Percentiles rank a stretch among this genome's conserved stretches.
These are phyloP conservation scores for Folsomia manolachei DNA, from an alignment of 2,888 invertebrate species.

Conservation along the genomic window DNA sequence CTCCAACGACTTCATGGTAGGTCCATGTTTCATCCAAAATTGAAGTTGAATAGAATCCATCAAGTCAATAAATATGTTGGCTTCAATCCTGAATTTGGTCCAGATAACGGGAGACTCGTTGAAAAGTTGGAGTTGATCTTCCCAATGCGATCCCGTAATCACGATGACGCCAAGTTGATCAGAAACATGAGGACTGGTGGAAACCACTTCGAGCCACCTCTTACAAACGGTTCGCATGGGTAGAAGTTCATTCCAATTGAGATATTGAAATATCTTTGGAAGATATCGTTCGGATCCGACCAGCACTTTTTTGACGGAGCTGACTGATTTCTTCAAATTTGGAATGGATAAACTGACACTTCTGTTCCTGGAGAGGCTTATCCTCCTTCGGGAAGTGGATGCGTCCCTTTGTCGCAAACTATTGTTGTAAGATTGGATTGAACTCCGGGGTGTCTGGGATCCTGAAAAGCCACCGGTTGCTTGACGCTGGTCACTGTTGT, in stretches of 20 bases:
- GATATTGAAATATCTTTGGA: constrained; percentile 34
- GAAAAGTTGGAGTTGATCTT: constrained; percentile 37
- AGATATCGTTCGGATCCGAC: constrained; percentile 30
- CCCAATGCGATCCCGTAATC: constrained; percentile 22
- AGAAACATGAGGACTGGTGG: constrained; percentile 25
- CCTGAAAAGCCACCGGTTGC: background rate
- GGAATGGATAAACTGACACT: background rate
- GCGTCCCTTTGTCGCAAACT: background rate
- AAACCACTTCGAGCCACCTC: constrained; percentile 43
- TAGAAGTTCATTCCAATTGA: constrained; percentile 47
- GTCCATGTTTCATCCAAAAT: constrained; percentile 47
- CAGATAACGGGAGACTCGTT: constrained; percentile 41
- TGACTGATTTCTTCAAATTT: background rate
- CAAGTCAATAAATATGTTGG: constrained; percentile 29
- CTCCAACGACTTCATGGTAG: constrained; percentile 37
- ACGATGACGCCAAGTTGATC: constrained; percentile 31
- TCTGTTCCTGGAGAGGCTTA: background rate
- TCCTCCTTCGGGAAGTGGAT: background rate
- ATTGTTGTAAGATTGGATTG: background rate
- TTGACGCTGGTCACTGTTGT: background rate
- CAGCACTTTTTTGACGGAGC: constrained; percentile 24
- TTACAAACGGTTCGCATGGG: constrained; percentile 40
- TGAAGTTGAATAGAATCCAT: constrained; percentile 40
- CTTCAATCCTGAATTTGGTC: constrained; percentile 42
- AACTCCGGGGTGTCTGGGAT: background rate